Evolutionary conservation across 2,113 vertebrate genomes (phyloP).

Genomic region (Nothoprocta pentlandii): DNA sequence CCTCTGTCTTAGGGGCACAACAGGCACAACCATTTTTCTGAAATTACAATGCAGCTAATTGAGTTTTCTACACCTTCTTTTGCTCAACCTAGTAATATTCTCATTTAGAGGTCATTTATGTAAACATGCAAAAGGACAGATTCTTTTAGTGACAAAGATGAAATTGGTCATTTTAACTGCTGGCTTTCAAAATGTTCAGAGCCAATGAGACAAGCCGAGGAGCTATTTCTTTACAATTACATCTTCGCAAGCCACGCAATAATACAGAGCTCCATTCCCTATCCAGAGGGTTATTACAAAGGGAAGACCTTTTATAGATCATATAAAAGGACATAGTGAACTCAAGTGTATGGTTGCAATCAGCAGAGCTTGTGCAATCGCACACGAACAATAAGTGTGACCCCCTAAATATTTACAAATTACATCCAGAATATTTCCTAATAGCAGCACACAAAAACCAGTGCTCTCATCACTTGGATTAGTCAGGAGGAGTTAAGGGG

Average conservation of each 20-base stretch:
- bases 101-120: constrained; percentile 28
- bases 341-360: not conserved
- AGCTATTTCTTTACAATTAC: constrained; percentile 13
- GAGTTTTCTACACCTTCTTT: constrained; percentile 20
- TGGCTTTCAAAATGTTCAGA: not conserved
- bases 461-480: not conserved
- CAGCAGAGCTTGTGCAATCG: not conserved
- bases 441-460: not conserved
- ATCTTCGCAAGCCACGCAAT: not conserved
- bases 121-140: not conserved
- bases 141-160: constrained; percentile 3
- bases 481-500: not conserved
- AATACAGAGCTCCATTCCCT: not conserved
- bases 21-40: not conserved
- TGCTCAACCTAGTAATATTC: constrained; percentile 13
- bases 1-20: not conserved
- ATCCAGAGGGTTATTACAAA: not conserved
- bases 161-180: constrained; percentile 17
- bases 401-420: not conserved
- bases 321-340: not conserved
- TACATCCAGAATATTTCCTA: not conserved
- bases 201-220: not conserved
- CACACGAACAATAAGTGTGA: not conserved
- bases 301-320: not conserved
- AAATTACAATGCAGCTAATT: not conserved